Percentiles rank a stretch among this genome's conserved stretches.
phyloP scores from a whole-genome alignment of 2,888 invertebrate genomes.

The Spodoptera picta region DNA sequence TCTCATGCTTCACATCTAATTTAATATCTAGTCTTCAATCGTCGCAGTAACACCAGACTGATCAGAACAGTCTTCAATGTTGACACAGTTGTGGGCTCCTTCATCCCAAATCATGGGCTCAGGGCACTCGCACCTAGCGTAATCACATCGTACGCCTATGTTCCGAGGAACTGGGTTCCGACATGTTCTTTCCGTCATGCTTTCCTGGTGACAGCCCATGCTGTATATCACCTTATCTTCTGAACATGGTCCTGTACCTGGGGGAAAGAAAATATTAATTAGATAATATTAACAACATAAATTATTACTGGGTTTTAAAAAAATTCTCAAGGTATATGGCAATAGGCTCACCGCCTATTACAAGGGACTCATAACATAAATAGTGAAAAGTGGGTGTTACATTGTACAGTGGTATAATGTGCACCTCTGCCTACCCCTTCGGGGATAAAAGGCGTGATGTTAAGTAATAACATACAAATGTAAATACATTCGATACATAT shows the following conservation, averaged over 20 bases:
- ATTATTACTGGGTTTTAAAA: no score
- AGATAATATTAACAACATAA: no score
- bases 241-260: constrained; percentile 63
- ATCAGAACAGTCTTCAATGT: constrained; percentile 58
- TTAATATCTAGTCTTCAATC: background rate
- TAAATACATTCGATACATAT: no score
- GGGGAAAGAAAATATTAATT: background rate
- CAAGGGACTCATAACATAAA: no score
- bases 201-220: constrained; percentile 52
- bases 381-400: no score
- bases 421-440: no score
- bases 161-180: constrained; percentile 47
- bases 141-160: constrained; percentile 63
- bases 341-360: no score
- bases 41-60: constrained; percentile 39
- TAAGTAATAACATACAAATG: no score
- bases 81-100: constrained; percentile 57
- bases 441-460: no score
- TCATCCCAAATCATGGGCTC: constrained; percentile 63
- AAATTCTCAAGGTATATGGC: no score
- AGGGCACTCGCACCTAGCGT: constrained; percentile 63
- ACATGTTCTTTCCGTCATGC: constrained; percentile 64
- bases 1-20: no score
- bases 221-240: constrained; percentile 57
- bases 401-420: no score